Percentiles rank a stretch among this genome's conserved stretches.
These are phyloP conservation scores for Pyrocoelia pectoralis DNA, from an alignment of 2,888 invertebrate species.

Conservation along the genomic window DNA sequence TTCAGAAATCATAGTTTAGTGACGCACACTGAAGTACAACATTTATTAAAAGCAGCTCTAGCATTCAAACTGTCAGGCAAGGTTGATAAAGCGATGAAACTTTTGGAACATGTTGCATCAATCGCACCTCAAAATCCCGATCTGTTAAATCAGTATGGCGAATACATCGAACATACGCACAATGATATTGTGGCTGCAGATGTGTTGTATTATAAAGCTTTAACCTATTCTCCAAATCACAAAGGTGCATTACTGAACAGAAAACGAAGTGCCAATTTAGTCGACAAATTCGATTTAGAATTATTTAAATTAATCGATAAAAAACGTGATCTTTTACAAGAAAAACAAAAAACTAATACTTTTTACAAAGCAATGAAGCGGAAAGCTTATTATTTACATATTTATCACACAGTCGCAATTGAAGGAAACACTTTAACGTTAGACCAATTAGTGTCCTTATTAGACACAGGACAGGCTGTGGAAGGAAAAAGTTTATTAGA, in stretches of 20 bases:
- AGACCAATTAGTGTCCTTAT: constrained; percentile 87
- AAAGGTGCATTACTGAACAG: constrained; percentile 80
- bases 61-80: constrained; percentile 87
- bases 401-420: constrained; percentile 96
- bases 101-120: constrained; percentile 90
- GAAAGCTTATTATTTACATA: constrained; percentile 95
- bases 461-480: constrained; percentile 89
- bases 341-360: constrained; percentile 77
- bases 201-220: constrained; percentile 86
- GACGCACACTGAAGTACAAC: constrained; percentile 76
- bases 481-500: constrained; percentile 93
- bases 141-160: constrained; percentile 90
- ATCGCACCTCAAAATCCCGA: constrained; percentile 93
- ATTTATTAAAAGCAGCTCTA: constrained; percentile 82
- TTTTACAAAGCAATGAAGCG: constrained; percentile 88
- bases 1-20: constrained; percentile 37
- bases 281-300: constrained; percentile 86
- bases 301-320: constrained; percentile 82
- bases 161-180: constrained; percentile 86
- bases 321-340: constrained; percentile 82
- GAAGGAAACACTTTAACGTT: constrained; percentile 98
- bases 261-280: constrained; percentile 85
- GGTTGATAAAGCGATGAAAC: constrained; percentile 82
- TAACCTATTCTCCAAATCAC: constrained; percentile 85
- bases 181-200: constrained; percentile 90